Conservation (phyloP, 2,888 invertebrate species). For the Hololepta plana region DNA sequence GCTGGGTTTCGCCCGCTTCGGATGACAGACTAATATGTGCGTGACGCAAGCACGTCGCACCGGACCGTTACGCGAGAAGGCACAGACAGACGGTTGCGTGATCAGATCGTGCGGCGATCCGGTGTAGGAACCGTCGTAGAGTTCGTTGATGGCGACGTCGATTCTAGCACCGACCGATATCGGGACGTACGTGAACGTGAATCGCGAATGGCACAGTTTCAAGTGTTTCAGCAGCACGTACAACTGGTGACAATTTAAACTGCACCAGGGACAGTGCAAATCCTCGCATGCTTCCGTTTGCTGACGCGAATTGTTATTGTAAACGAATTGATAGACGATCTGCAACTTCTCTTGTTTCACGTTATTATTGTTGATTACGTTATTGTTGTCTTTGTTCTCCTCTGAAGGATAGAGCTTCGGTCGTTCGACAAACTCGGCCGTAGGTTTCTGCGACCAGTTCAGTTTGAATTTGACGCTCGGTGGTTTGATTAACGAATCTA, state of each 20-base stretch:
- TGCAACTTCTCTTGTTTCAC: conserved; percentile 39
- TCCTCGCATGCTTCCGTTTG: conserved; percentile 91
- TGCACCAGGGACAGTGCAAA: conserved; percentile 92
- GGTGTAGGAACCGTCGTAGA: conserved; percentile 88
- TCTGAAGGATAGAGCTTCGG: conserved; percentile 35
- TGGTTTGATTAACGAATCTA: conserved; percentile 54
- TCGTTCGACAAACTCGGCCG: conserved; percentile 44
- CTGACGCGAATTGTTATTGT: conserved; percentile 86
- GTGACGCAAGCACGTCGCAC: conserved; percentile 59
- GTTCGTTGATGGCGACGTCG: conserved; percentile 88
- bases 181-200: conserved; percentile 81
- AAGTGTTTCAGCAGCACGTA: conserved; percentile 86
- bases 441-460: conserved; percentile 63
- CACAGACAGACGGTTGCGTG: conserved; percentile 49
- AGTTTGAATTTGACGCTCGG: conserved; percentile 73
- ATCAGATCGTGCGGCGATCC: conserved; percentile 83
- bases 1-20: conserved; percentile 43
- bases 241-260: conserved; percentile 69
- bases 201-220: conserved; percentile 82
- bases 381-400: conserved; percentile 27
- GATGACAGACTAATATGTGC: conserved; percentile 60
- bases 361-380: conserved; percentile 22
- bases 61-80: conserved; percentile 50
- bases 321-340: conserved; percentile 90
- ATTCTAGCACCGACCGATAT: conserved; percentile 62